A percentile compares a stretch with the other conserved stretches of the same genome.
phyloP scores from a whole-genome alignment of 2,888 invertebrate species.

The Dynastes maya region DNA sequence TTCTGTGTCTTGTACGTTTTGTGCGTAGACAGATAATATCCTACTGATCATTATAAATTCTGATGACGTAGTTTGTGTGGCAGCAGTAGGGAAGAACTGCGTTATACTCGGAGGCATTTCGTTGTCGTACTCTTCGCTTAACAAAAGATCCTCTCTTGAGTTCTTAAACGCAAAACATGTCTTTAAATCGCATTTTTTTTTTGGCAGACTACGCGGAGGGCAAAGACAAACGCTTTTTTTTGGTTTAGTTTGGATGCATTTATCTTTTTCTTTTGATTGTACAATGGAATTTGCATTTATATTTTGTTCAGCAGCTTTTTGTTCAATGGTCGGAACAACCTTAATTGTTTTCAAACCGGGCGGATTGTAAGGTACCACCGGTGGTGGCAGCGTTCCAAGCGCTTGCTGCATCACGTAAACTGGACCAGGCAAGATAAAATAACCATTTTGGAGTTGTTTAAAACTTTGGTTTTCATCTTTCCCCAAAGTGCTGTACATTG shows the following conservation, averaged over 20 bases:
- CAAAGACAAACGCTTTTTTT: slow-evolving; percentile 1
- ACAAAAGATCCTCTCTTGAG: slow-evolving; percentile 46
- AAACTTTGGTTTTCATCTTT: neutral
- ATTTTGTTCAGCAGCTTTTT: neutral
- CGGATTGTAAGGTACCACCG: slow-evolving; percentile 14
- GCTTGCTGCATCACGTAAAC: slow-evolving; percentile 34
- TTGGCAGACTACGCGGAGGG: neutral
- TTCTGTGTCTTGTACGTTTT: neutral
- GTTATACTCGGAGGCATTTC: slow-evolving; percentile 44
- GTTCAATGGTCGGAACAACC: slow-evolving; percentile 5
- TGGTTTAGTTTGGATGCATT: slow-evolving; percentile 16
- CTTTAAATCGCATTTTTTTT: slow-evolving; percentile 10
- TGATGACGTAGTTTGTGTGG: slow-evolving; percentile 52
- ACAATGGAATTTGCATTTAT: neutral
- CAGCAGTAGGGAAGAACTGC: slow-evolving; percentile 51
- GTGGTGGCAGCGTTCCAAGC: slow-evolving; percentile 2
- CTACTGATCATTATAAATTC: slow-evolving; percentile 49
- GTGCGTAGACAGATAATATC: neutral
- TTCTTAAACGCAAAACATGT: slow-evolving; percentile 5
- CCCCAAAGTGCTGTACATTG: neutral
- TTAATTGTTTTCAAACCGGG: slow-evolving; percentile 37
- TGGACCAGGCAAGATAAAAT: slow-evolving; percentile 35
- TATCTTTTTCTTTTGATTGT: slow-evolving; percentile 1
- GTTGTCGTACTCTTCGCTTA: slow-evolving; percentile 51
- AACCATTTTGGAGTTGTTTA: slow-evolving; percentile 10